Percentiles rank a stretch among this genome's conserved stretches.
These are phyloP conservation scores for Oscheius sp. DNA, from an alignment of 2,888 invertebrate genomes.

Conservation along the genomic window DNA sequence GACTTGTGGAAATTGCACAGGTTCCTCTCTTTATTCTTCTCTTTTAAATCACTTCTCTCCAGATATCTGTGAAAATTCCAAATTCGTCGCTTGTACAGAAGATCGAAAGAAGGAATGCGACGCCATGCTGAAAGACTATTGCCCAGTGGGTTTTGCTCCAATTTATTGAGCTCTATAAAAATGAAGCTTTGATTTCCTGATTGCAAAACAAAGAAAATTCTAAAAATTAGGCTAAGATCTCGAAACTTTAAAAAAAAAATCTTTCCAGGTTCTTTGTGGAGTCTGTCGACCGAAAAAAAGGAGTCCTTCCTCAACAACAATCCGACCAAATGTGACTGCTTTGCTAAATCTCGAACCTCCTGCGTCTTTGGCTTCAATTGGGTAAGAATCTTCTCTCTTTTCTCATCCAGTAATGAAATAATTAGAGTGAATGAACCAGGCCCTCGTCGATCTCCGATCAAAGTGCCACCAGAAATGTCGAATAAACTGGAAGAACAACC, in stretches of 20 bases:
- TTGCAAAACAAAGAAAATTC: too few relatives aligned
- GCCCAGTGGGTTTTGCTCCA: too few relatives aligned
- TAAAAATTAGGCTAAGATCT: too few relatives aligned
- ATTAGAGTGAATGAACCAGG: too few relatives aligned
- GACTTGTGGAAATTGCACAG: conserved; percentile 53
- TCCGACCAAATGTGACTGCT: conserved; percentile 31
- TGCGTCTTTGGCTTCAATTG: neutral
- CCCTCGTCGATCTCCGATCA: too few relatives aligned
- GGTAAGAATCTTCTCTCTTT: too few relatives aligned
- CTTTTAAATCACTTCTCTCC: neutral
- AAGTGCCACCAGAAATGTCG: too few relatives aligned
- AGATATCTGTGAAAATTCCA: conserved; percentile 19
- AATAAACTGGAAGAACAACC: too few relatives aligned
- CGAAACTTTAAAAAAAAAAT: too few relatives aligned
- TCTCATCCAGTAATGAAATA: too few relatives aligned
- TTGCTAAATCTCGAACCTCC: neutral
- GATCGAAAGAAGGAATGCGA: conserved; percentile 52
- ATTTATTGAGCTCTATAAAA: too few relatives aligned
- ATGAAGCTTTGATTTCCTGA: too few relatives aligned
- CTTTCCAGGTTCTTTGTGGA: conserved; percentile 30
- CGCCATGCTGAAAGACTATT: conserved; percentile 47
- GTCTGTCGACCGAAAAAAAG: conserved; percentile 10
- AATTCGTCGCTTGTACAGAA: conserved; percentile 42
- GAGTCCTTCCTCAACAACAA: conserved; percentile 19
- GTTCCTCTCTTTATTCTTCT: conserved; percentile 22